Evolutionary conservation across 2,113 vertebrate genomes (phyloP).

Genomic region (Danio rerio): DNA sequence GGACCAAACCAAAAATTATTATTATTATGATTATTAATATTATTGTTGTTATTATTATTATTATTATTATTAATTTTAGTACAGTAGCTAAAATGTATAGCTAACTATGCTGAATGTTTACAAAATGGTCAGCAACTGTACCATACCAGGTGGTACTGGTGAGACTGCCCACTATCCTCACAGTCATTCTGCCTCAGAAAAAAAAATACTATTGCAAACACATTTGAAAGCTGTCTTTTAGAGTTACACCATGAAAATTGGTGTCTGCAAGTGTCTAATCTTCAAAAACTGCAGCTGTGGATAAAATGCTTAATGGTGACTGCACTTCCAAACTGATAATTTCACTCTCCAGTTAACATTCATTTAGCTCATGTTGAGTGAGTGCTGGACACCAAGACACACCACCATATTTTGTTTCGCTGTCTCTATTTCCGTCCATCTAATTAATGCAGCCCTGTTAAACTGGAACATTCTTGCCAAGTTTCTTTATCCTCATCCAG

Average conservation of each 20-base stretch:
- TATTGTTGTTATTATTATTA: no score
- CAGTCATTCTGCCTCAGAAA: background rate
- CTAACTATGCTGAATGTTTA: no score
- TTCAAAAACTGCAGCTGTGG: constrained; percentile 21
- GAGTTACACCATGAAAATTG: background rate
- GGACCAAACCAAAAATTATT: no score
- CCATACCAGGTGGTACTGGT: background rate
- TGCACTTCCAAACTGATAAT: constrained; percentile 27
- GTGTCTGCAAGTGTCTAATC: background rate
- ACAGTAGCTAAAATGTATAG: no score
- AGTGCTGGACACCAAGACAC: constrained; percentile 28
- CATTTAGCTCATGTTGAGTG: constrained; percentile 21
- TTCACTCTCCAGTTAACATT: constrained; percentile 26
- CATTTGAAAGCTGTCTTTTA: background rate
- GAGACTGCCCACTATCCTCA: background rate
- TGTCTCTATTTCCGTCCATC: constrained; percentile 16
- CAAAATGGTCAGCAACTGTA: background rate
- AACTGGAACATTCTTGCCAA: background rate
- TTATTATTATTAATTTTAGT: no score
- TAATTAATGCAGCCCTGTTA: constrained; percentile 1
- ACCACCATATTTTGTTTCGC: constrained; percentile 19
- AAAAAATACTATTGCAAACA: background rate
- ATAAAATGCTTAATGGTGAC: constrained; percentile 6
- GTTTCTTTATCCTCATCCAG: constrained; percentile 1
- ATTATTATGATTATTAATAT: no score